Percentiles rank a stretch among this genome's conserved stretches.
These are phyloP conservation scores for Anarsia innoxiella DNA, from an alignment of 2,888 invertebrate genomes.

Conservation along the genomic window DNA sequence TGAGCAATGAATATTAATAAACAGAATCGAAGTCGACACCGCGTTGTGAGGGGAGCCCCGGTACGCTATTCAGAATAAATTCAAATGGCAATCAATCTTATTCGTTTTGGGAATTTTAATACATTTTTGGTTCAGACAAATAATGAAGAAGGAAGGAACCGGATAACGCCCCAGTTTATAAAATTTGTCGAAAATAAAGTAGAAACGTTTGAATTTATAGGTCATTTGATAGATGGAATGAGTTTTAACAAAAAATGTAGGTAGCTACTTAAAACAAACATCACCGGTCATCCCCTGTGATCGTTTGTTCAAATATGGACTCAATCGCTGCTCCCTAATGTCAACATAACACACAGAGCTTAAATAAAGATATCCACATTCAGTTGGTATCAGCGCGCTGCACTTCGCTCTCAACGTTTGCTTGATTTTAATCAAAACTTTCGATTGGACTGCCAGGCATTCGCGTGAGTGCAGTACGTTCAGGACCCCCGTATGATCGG, in stretches of 20 bases:
- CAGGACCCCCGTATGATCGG: slow-evolving; percentile 37
- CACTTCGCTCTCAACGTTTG: slow-evolving; percentile 52
- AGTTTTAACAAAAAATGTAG: neutral
- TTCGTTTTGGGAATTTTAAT: slow-evolving; percentile 31
- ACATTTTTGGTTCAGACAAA: slow-evolving; percentile 34
- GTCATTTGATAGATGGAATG: too few species aligned
- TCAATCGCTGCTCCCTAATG: slow-evolving; percentile 49
- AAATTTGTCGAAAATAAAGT: too few species aligned
- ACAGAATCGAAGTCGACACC: slow-evolving; percentile 33
- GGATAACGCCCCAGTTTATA: too few species aligned
- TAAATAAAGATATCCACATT: slow-evolving; percentile 69
- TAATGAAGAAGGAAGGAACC: slow-evolving; percentile 31
- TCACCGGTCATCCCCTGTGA: slow-evolving; percentile 12
- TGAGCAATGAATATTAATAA: slow-evolving; percentile 66
- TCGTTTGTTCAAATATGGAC: slow-evolving; percentile 52
- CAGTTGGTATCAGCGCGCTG: slow-evolving; percentile 41
- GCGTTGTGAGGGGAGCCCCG: slow-evolving; percentile 15
- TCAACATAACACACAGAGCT: slow-evolving; percentile 52
- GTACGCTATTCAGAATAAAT: slow-evolving; percentile 29
- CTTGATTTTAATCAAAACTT: slow-evolving; percentile 75
- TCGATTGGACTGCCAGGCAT: slow-evolving; percentile 63
- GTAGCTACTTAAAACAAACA: too few species aligned
- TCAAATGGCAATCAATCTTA: slow-evolving; percentile 35
- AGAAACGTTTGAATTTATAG: too few species aligned
- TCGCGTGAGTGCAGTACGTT: slow-evolving; percentile 50